Percentiles rank a stretch among this genome's conserved stretches.
These are phyloP conservation scores for Solen grandis DNA, from an alignment of 1,140 invertebrate genomes.

Conservation along the genomic window DNA sequence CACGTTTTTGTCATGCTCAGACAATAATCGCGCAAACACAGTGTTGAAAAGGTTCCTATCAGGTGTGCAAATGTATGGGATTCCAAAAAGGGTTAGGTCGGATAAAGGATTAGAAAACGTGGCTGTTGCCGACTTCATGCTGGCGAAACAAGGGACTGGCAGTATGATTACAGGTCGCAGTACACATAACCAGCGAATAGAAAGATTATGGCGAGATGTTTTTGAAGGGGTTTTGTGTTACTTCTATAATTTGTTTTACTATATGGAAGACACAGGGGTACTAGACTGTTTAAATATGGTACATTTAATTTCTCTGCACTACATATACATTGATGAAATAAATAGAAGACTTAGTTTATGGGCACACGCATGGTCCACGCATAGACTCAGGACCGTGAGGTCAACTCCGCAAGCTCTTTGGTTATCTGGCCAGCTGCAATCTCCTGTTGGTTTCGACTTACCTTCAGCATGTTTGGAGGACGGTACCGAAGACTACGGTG, in stretches of 20 bases:
- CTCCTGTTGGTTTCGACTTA: no score
- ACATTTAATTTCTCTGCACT: conserved; percentile 11
- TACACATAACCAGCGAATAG: no score
- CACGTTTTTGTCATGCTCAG: neutral
- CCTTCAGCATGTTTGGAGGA: conserved; percentile 10
- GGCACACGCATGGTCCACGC: neutral
- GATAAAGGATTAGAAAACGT: conserved; percentile 53
- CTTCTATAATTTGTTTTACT: conserved; percentile 41
- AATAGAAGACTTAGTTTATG: conserved; percentile 2
- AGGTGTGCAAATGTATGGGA: conserved; percentile 6
- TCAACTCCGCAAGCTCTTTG: conserved; percentile 4
- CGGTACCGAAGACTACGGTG: neutral
- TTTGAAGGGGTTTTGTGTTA: neutral
- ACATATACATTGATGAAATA: conserved; percentile 8
- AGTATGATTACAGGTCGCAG: conserved; percentile 53
- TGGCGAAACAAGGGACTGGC: conserved; percentile 11
- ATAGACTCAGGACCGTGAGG: conserved; percentile 8
- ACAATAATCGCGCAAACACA: conserved; percentile 16
- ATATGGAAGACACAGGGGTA: conserved; percentile 52
- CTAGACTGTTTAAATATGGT: conserved; percentile 18
- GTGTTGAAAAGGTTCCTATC: conserved; percentile 9
- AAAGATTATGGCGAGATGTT: conserved; percentile 19
- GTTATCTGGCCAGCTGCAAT: conserved; percentile 8
- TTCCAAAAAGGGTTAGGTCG: conserved; percentile 20
- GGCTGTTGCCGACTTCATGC: conserved; percentile 2